A percentile compares a stretch with the other conserved stretches of the same genome.
These are phyloP conservation scores for Microcebus griseorufus DNA, from an alignment of 2,113 vertebrate genomes.

Conservation along the genomic window DNA sequence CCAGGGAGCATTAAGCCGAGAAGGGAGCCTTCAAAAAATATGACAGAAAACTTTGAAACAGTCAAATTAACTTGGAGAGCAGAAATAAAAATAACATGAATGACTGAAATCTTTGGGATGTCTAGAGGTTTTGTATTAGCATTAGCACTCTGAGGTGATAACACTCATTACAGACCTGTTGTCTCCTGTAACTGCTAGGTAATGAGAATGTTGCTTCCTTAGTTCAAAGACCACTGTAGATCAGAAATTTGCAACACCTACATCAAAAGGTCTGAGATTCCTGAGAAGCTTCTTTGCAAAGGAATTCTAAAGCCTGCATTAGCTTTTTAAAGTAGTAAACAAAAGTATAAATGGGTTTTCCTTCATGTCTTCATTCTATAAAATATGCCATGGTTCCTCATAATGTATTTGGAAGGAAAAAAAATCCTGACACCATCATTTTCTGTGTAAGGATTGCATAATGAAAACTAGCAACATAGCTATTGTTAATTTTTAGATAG, in stretches of 20 bases:
- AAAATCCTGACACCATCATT: background rate
- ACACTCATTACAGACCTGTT: accelerated
- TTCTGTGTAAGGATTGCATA: background rate
- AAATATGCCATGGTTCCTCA: background rate
- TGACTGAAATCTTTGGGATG: background rate
- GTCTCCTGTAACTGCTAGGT: background rate
- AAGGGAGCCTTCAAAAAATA: background rate
- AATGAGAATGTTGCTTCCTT: background rate
- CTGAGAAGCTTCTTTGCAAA: background rate
- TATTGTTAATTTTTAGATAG: background rate
- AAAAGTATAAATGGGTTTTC: background rate
- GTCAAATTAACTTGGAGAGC: background rate
- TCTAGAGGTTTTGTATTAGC: background rate
- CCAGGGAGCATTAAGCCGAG: background rate
- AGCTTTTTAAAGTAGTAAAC: background rate
- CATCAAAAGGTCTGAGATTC: background rate
- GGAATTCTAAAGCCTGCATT: background rate
- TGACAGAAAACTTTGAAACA: background rate
- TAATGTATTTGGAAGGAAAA: background rate
- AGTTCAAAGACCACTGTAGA: accelerated
- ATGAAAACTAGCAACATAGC: background rate
- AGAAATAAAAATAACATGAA: background rate
- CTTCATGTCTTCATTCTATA: background rate
- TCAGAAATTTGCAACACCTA: background rate
- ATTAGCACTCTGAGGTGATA: background rate